Evolutionary conservation across 2,113 vertebrate species (phyloP).

Genomic region (Pagrus major): DNA sequence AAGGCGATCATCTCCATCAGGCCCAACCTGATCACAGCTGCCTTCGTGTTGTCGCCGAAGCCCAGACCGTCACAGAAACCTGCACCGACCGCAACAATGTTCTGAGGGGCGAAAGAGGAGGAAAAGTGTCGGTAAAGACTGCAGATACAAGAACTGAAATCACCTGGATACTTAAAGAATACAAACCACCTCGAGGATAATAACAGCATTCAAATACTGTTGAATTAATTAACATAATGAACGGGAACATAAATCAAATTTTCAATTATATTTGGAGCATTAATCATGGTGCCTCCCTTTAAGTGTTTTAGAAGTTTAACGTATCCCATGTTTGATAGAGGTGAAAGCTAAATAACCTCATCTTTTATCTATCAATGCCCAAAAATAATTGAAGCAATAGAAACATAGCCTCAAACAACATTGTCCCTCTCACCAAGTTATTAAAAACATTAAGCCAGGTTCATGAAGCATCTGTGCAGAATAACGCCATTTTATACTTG

Average conservation of each 20-base stretch:
- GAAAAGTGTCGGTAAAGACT: neutral
- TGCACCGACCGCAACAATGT: constrained; percentile 93
- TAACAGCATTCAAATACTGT: neutral
- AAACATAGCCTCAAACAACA: neutral
- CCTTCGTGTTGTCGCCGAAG: constrained; percentile 97
- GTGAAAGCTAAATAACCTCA: too few species aligned
- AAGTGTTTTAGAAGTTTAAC: neutral
- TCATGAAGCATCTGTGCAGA: neutral
- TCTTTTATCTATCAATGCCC: too few species aligned
- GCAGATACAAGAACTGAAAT: neutral
- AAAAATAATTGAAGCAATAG: too few species aligned
- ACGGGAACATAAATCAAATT: too few species aligned
- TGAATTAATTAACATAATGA: neutral
- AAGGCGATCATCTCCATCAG: constrained; percentile 98
- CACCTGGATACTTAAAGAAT: neutral
- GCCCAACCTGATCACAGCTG: constrained; percentile 95
- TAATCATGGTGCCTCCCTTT: neutral
- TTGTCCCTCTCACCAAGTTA: neutral
- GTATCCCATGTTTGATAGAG: too few species aligned
- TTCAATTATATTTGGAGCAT: neutral
- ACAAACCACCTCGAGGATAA: neutral
- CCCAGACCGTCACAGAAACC: constrained; percentile 97
- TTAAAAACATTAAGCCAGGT: neutral
- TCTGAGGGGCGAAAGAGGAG: constrained; percentile 79
- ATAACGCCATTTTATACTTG: neutral